Evolutionary conservation across 2,113 vertebrate genomes (phyloP).

Genomic region (Oceanodroma tethys): DNA sequence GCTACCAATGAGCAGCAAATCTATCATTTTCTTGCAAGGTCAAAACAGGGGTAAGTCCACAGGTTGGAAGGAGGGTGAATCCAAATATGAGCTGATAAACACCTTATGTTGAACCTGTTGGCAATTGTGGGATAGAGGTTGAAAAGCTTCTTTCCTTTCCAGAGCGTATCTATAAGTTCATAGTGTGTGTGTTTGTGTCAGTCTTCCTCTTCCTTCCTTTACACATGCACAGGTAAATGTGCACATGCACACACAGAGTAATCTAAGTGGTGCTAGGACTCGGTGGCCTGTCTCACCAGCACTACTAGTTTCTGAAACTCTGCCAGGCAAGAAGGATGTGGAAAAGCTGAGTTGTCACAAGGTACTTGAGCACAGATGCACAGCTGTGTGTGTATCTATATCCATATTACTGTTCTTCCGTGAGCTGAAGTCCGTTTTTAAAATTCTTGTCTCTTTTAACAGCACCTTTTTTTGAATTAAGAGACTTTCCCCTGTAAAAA

Average conservation of each 20-base stretch:
- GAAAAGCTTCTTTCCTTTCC: not conserved
- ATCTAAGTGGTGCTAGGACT: not conserved
- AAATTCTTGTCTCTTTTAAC: not conserved
- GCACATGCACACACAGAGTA: no score
- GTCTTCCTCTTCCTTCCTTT: not conserved
- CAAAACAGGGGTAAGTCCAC: not conserved
- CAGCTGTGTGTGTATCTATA: not conserved
- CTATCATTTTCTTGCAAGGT: not conserved
- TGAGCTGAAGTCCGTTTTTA: not conserved
- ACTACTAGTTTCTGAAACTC: not conserved
- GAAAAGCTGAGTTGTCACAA: not conserved
- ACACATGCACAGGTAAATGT: rapidly evolving
- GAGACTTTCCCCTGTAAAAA: not conserved
- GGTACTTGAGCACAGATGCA: not conserved
- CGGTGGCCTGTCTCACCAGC: not conserved
- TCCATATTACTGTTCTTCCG: not conserved
- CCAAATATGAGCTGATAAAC: not conserved
- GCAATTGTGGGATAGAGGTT: not conserved
- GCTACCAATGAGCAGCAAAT: not conserved
- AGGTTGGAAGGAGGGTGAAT: not conserved
- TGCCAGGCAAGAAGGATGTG: not conserved
- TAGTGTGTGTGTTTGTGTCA: not conserved
- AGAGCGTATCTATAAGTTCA: not conserved
- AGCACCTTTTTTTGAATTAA: not conserved
- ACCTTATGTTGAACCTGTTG: not conserved